Evolutionary conservation across 2,888 invertebrate genomes (phyloP), one percentile per base, ranked within the genome.

Genomic region (Cataglyphis rosenhaueri): DNA sequence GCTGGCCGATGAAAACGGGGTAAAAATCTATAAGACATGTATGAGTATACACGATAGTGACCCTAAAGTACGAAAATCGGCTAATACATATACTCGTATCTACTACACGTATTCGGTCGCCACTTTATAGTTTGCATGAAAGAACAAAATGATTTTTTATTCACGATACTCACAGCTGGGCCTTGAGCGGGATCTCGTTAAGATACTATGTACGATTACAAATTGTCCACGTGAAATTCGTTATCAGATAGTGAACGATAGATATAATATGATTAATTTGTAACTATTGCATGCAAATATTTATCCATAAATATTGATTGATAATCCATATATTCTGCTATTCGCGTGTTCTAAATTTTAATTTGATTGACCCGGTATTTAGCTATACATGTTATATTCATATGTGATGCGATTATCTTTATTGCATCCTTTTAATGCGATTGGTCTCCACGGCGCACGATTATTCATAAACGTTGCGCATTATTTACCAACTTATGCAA

Each of bases 41-140:
- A 5, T 18, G 38, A 8, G 25, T 38, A 15, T n/a, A 29, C 29
- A 41, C 73, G 85, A 86, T 85, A 79, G 74, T 73, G 84, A 85
- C 75, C 78, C 35, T 83, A 73, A 81, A 68, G 68, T 44, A 81
- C 32, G 79, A 68, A 83, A 84, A 73, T 86, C 85, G 76, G 8
- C 78, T 55, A 81, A 70, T 74, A 83, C 64, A 78, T 83, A 79
- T 74, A 38, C 83, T 79, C 65, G 62, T 48, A 76, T 44, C 75
- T 73, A 57, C 52, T 52, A 52, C 52, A n/a, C 21, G 41, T 35
- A 15, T 21, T 25, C 38, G 57, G 55, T 59, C 82, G 68, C 62
- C 82, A 81, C 74, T 89, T 89, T 83, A 87, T 85, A 84, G 81
- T 89, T 86, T 85, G 83, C 82, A 85, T 82, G 81, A 70, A 78